These are phyloP conservation scores for Neomicropteryx cornuta DNA, from an alignment of 1,140 invertebrate species.

Conservation along the genomic window DNA sequence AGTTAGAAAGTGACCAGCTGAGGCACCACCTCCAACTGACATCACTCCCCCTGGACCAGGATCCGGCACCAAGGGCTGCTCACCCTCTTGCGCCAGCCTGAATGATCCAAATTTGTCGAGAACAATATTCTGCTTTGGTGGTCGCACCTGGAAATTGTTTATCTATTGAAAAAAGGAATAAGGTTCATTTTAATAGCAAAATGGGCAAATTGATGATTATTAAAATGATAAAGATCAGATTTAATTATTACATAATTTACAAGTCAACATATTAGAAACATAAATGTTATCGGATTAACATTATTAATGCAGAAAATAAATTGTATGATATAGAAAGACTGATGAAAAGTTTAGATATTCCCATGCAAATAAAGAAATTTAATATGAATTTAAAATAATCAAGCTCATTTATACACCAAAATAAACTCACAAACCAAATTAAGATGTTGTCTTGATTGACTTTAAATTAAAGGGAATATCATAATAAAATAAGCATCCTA, in stretches of 20 bases:
- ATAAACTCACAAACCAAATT: too few relatives aligned
- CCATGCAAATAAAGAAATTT: too few relatives aligned
- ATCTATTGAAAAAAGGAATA: constrained; percentile 8
- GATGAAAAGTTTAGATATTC: too few relatives aligned
- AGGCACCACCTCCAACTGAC: constrained; percentile 29
- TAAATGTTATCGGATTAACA: too few relatives aligned
- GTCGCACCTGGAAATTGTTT: constrained; percentile 19
- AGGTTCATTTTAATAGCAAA: constrained; percentile 13
- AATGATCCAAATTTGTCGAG: constrained; percentile 58
- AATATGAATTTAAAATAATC: too few relatives aligned
- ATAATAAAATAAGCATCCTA: too few relatives aligned
- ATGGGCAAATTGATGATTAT: constrained; percentile 7
- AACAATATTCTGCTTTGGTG: constrained; percentile 36
- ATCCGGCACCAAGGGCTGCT: constrained; percentile 25
- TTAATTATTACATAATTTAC: not conserved
- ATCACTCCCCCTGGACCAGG: constrained; percentile 20
- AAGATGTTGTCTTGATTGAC: too few relatives aligned
- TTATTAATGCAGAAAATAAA: too few relatives aligned
- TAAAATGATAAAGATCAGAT: constrained; percentile 3
- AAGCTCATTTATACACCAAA: too few relatives aligned
- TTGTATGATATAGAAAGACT: too few relatives aligned
- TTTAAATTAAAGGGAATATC: too few relatives aligned
- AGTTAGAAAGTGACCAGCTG: constrained; percentile 38
- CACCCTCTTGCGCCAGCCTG: constrained; percentile 40
- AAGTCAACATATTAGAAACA: too few relatives aligned